A percentile compares a stretch with the other conserved stretches of the same genome.
Conservation (phyloP, 2,797 vertebrate genomes). For the Peromyscus melanophrys region DNA sequence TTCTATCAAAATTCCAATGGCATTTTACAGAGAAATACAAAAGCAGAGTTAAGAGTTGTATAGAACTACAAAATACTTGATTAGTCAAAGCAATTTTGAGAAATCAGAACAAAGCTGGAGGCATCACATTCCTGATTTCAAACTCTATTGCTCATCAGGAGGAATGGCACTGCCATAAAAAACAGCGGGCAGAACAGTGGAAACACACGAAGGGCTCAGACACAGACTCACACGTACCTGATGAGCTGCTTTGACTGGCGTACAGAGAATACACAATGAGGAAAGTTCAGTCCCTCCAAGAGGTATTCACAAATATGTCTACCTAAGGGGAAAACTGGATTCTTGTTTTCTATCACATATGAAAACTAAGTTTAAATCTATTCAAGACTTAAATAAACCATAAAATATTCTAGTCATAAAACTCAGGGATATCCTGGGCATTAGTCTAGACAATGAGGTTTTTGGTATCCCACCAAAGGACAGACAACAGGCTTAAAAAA, state of each 20-base stretch:
- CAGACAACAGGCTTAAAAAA: neutral
- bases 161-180: neutral
- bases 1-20: neutral
- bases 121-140: constrained; percentile 3
- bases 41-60: neutral
- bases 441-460: neutral
- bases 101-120: constrained; percentile 10
- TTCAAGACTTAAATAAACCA: neutral
- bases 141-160: neutral
- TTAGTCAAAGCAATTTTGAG: constrained; percentile 22
- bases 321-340: neutral
- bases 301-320: neutral
- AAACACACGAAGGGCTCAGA: neutral
- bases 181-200: neutral
- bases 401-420: neutral
- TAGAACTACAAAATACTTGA: neutral
- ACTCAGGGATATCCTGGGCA: neutral
- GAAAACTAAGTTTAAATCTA: neutral
- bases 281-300: neutral
- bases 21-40: neutral
- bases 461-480: neutral
- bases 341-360: neutral
- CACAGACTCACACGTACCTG: neutral
- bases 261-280: neutral
- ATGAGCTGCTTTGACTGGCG: neutral